phyloP scores from a whole-genome alignment of 2,888 invertebrate species.

The Oligia fasciuncula region DNA sequence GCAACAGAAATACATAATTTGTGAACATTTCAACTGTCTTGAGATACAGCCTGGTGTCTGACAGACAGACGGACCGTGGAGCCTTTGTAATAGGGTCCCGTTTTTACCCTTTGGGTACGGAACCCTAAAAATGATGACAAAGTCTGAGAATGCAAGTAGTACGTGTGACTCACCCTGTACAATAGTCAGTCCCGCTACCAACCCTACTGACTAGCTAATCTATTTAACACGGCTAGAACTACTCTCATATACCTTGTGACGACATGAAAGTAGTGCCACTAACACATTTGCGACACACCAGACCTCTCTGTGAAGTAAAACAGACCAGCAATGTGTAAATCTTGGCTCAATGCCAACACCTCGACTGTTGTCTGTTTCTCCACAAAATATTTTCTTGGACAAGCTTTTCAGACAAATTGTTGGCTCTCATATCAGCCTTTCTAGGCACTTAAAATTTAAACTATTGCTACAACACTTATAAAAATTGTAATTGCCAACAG shows the following conservation, averaged over 20 bases:
- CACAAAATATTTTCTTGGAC: conserved; percentile 38
- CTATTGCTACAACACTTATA: conserved; percentile 2
- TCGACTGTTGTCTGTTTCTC: conserved; percentile 24
- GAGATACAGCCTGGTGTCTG: too few relatives aligned
- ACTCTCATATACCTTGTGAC: background rate
- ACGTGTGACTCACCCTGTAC: too few relatives aligned
- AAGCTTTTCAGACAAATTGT: conserved; percentile 32
- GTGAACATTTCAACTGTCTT: too few relatives aligned
- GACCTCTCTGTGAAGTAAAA: conserved; percentile 26
- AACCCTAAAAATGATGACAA: background rate
- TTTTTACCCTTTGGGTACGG: too few relatives aligned
- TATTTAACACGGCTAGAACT: background rate
- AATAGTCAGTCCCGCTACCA: too few relatives aligned
- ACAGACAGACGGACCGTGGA: too few relatives aligned
- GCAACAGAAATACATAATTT: too few relatives aligned
- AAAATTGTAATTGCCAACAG: background rate
- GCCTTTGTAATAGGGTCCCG: too few relatives aligned
- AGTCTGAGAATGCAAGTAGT: background rate
- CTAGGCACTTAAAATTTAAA: background rate
- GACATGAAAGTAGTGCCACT: background rate
- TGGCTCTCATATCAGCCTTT: conserved; percentile 12
- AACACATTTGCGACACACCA: conserved; percentile 30
- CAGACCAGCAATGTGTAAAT: conserved; percentile 28
- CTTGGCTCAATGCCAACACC: conserved; percentile 41
- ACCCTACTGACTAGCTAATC: background rate